A percentile compares a stretch with the other conserved stretches of the same genome.
phyloP scores from a whole-genome alignment of 2,888 invertebrate species.

The Aspidiotus rigidus region DNA sequence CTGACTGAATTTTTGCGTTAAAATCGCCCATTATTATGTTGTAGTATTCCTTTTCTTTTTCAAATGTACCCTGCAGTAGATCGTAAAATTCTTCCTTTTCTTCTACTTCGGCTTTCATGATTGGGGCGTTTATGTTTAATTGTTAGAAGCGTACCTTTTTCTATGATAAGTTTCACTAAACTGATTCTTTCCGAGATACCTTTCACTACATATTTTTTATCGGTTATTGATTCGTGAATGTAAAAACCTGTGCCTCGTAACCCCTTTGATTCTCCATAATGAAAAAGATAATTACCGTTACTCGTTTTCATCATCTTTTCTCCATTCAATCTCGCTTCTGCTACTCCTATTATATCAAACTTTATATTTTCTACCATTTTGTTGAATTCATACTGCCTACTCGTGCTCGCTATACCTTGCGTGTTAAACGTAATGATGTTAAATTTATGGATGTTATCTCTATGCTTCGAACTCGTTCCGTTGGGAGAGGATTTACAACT shows the following conservation, averaged over 20 bases:
- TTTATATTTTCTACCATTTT: neutral
- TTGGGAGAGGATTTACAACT: neutral
- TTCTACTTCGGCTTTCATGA: neutral
- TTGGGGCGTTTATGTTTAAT: neutral
- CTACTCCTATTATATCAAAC: neutral
- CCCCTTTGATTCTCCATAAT: neutral
- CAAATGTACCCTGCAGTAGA: neutral
- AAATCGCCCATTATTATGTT: neutral
- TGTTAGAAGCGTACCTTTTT: neutral
- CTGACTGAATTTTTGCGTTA: neutral
- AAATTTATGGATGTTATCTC: neutral
- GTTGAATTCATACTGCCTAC: neutral
- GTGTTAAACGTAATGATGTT: neutral
- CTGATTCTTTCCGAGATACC: neutral
- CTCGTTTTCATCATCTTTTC: neutral
- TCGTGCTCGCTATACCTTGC: neutral
- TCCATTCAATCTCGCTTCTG: neutral
- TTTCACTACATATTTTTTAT: neutral
- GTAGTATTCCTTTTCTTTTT: neutral
- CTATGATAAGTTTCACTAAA: neutral
- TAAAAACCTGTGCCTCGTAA: neutral
- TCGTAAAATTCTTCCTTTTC: neutral
- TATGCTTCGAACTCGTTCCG: neutral
- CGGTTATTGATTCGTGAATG: neutral
- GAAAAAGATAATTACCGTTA: neutral